Conservation (phyloP, 2,113 vertebrate genomes). For the Trogon surrucura region DNA sequence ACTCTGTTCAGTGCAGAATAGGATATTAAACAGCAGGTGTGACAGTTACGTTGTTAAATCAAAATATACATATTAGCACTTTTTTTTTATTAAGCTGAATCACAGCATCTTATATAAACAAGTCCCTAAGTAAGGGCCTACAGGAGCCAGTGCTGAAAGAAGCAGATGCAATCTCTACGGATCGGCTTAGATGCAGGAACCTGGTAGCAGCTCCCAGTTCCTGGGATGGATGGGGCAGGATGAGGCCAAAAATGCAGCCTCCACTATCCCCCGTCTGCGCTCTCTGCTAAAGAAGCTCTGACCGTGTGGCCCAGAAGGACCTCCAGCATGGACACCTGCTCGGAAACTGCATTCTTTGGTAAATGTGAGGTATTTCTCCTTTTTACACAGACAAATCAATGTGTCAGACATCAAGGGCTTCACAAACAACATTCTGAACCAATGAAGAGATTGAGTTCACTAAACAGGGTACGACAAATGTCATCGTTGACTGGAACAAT, state of each 20-base stretch:
- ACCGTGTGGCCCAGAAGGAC: not conserved
- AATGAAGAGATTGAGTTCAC: constrained; percentile 25
- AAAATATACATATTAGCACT: not conserved
- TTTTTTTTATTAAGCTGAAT: not conserved
- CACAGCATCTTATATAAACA: not conserved
- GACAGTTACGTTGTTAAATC: constrained; percentile 36
- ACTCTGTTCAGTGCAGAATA: constrained; percentile 15
- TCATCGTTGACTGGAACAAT: constrained; percentile 16
- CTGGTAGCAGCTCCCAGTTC: not conserved
- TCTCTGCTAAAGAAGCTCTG: not conserved
- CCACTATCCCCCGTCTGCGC: fast-evolving
- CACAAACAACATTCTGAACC: constrained; percentile 11
- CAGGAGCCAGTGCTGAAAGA: not conserved
- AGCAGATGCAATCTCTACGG: not conserved
- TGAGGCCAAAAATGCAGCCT: not conserved
- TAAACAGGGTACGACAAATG: constrained; percentile 33
- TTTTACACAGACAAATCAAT: constrained; percentile 31
- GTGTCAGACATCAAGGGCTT: constrained; percentile 21
- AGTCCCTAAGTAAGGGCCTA: not conserved
- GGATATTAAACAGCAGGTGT: constrained; percentile 43
- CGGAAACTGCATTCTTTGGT: not conserved
- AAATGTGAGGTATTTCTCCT: constrained; percentile 6
- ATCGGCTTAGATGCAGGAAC: not conserved
- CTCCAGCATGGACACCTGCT: not conserved
- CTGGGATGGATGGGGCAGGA: not conserved